These are phyloP conservation scores for Drosophila lacteicornis DNA, from an alignment of 1,140 invertebrate genomes.

Conservation along the genomic window DNA sequence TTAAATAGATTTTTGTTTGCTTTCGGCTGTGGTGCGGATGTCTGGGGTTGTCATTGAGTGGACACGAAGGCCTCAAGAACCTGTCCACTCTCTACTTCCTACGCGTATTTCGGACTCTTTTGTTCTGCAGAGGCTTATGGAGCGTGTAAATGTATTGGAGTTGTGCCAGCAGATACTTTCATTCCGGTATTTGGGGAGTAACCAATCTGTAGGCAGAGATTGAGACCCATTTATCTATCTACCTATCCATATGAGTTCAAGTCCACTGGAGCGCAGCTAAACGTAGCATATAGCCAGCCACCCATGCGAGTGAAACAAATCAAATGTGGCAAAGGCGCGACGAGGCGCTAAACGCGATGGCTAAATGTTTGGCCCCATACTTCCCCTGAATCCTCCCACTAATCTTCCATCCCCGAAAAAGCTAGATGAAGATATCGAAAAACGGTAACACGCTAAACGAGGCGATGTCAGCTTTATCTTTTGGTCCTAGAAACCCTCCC, in stretches of 20 bases:
- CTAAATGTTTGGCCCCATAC: constrained; percentile 58
- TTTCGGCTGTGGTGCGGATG: background rate
- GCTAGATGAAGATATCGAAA: constrained; percentile 23
- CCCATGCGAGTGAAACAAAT: constrained; percentile 54
- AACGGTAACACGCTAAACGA: constrained; percentile 20
- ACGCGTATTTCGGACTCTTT: background rate
- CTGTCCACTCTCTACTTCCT: background rate
- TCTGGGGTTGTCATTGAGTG: constrained; percentile 31
- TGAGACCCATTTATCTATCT: constrained; percentile 7
- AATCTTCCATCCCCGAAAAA: constrained; percentile 2
- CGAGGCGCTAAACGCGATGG: constrained; percentile 62
- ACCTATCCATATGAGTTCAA: background rate
- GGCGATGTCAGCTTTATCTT: constrained; percentile 23
- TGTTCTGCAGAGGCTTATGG: constrained; percentile 22
- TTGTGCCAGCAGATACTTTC: constrained; percentile 2
- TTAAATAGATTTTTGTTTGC: constrained; percentile 41
- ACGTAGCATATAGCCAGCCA: constrained; percentile 24
- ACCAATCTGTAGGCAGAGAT: constrained; percentile 13
- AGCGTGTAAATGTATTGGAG: constrained; percentile 37
- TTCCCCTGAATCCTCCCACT: background rate
- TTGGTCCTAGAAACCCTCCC: background rate
- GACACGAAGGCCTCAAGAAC: constrained; percentile 30
- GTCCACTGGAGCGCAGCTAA: constrained; percentile 38
- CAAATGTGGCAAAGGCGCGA: constrained; percentile 59
- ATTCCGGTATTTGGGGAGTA: constrained; percentile 7